These are phyloP conservation scores for Sinocyclocheilus grahami DNA, from an alignment of 2,113 vertebrate species.

Conservation along the genomic window DNA sequence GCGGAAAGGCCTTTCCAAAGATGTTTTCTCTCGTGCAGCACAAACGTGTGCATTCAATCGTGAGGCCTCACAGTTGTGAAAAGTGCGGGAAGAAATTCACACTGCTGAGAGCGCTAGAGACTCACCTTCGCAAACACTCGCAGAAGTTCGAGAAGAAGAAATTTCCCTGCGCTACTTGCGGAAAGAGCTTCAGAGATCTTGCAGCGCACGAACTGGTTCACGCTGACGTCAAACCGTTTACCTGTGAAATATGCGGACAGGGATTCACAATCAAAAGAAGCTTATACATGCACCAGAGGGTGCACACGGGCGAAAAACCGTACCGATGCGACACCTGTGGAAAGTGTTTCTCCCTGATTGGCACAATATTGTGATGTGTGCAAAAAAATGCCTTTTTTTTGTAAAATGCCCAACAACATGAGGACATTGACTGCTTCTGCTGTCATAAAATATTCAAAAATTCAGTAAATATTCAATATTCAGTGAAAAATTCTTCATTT, in stretches of 20 bases:
- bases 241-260: constrained; percentile 68
- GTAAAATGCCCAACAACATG: too few relatives aligned
- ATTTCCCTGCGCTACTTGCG: constrained; percentile 34
- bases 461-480: too few relatives aligned
- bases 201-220: constrained; percentile 66
- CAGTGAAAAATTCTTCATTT: too few relatives aligned
- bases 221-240: constrained; percentile 62
- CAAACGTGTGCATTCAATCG: constrained; percentile 26
- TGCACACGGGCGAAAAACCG: constrained; percentile 69
- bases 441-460: too few relatives aligned
- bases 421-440: too few relatives aligned
- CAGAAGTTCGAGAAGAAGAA: constrained; percentile 40
- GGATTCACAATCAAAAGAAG: constrained; percentile 68
- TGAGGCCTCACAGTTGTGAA: constrained; percentile 39
- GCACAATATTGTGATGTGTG: too few relatives aligned
- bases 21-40: constrained; percentile 59
- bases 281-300: constrained; percentile 64
- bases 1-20: constrained; percentile 66
- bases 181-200: constrained; percentile 46
- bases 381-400: too few relatives aligned
- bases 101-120: constrained; percentile 36
- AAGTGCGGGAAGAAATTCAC: constrained; percentile 51
- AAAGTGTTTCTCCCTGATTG: too few relatives aligned
- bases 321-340: constrained; percentile 66
- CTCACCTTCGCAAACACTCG: constrained; percentile 43